phyloP scores from a whole-genome alignment of 1,140 invertebrate genomes.

The Nasonia longicornis region DNA sequence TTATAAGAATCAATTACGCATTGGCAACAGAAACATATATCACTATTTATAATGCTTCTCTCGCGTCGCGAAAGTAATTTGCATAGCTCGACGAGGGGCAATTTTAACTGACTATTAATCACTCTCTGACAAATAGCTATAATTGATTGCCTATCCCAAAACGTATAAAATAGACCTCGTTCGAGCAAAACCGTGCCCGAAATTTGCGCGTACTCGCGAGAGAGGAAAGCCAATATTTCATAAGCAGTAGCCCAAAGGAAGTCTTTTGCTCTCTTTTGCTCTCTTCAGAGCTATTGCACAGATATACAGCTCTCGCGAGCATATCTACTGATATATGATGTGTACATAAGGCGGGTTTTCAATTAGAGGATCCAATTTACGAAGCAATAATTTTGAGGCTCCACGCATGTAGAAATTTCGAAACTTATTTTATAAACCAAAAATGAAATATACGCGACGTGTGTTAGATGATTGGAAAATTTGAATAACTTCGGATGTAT shows the following conservation, averaged over 20 bases:
- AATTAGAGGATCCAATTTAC: not conserved
- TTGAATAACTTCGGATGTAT: too few relatives aligned
- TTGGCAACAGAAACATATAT: not conserved
- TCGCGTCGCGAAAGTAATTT: slow-evolving; percentile 3
- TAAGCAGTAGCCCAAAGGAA: not conserved
- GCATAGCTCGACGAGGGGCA: not conserved
- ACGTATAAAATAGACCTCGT: not conserved
- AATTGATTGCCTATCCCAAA: not conserved
- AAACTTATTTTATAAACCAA: too few relatives aligned
- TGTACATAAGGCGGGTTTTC: not conserved
- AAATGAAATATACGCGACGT: too few relatives aligned
- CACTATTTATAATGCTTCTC: not conserved
- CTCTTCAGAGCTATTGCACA: not conserved
- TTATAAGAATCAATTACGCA: not conserved
- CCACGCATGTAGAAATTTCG: too few relatives aligned
- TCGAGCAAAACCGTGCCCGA: not conserved
- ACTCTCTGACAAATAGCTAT: not conserved
- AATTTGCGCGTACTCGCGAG: not conserved
- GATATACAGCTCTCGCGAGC: too few relatives aligned
- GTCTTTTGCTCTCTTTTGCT: not conserved
- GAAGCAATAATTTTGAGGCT: too few relatives aligned
- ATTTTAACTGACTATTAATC: slow-evolving; percentile 12
- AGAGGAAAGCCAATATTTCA: slow-evolving; percentile 15
- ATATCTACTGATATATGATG: too few relatives aligned
- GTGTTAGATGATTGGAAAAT: too few relatives aligned